Evolutionary conservation across 2,888 invertebrate genomes (phyloP), one percentile per base, ranked within the genome.

Genomic region (Watsonalla cultraria): DNA sequence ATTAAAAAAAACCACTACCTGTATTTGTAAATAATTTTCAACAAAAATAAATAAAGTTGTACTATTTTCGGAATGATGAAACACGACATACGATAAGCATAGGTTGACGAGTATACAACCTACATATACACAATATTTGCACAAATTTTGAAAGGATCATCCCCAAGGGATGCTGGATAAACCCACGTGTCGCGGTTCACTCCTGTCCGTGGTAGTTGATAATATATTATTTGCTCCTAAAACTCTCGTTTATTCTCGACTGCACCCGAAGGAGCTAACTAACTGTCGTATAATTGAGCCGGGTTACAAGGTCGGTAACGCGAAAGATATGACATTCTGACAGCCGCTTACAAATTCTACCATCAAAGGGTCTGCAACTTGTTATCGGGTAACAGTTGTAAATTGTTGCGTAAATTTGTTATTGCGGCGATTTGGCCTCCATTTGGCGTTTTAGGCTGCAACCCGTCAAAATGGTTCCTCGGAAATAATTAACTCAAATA

Each of bases 281-380:
- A 11, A 42, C 42, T 8, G 42, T 42, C 11, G 11, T 11, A 42
- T 42, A 42, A 42, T 11, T 42, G 42, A 42, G 42, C 11, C 11
- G 42, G 42, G 42, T 42, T 11, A 8, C 42, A 42, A 42, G 42
- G 42, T 42, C 11, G 42, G 42, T 8, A 42, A 11, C 42, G 9
- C 42, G 11, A 37, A 9, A 42, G 42, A 42, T 42, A 42, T 42
- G 42, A 42, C 42, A 42, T 42, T 42, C 42, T 42, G 42, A 42
- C 42, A 42, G 42, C 42, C 42, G 42, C 42, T 42, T 42, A 42
- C 42, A 42, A 52, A 47, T 47, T 37, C 47, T 39, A 42, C 52
- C 47, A 47, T 52, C 52, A 52, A 47, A 52, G 52, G 52, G 39
- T 42, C 47, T 42, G 37, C 47, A 24, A 42, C 11, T 42, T 42